Evolutionary conservation across 2,113 vertebrate genomes (phyloP).

Genomic region (Desmodus rotundus): DNA sequence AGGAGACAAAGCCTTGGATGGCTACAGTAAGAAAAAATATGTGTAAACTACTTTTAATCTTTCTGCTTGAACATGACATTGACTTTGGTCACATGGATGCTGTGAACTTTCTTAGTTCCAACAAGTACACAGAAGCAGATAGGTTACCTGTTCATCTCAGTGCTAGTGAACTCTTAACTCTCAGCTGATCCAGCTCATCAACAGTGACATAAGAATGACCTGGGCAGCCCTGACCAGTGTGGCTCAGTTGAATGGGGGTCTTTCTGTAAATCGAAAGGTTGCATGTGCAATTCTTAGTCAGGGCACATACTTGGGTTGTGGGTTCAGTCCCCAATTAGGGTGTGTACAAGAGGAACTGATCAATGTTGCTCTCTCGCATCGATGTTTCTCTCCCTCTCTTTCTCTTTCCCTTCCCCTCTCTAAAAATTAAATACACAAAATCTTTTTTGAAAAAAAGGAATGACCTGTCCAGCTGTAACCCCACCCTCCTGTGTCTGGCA

Average conservation of each 20-base stretch:
- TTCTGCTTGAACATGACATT: constrained; percentile 93
- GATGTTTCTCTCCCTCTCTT: too few species aligned
- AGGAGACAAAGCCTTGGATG: constrained; percentile 93
- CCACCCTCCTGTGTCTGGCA: constrained; percentile 95
- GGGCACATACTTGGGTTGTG: too few species aligned
- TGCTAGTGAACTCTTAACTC: constrained; percentile 94
- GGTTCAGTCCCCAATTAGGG: too few species aligned
- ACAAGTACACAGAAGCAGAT: constrained; percentile 96
- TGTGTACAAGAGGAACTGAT: too few species aligned
- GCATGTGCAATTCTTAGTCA: too few species aligned
- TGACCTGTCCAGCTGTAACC: constrained; percentile 92
- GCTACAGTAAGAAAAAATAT: constrained; percentile 96
- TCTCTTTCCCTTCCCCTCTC: too few species aligned
- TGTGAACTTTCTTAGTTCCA: constrained; percentile 93
- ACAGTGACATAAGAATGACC: constrained; percentile 93
- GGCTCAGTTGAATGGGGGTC: too few species aligned
- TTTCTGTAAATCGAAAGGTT: too few species aligned
- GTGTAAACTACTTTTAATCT: constrained; percentile 96
- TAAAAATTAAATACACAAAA: too few species aligned
- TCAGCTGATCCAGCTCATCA: constrained; percentile 92
- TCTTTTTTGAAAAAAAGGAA: too few species aligned
- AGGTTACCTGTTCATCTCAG: constrained; percentile 93
- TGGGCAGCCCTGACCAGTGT: too few species aligned
- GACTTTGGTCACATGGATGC: constrained; percentile 97
- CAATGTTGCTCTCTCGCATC: too few species aligned